Conservation (phyloP, 2,888 invertebrate species). For the Trissonchulus sp. region DNA sequence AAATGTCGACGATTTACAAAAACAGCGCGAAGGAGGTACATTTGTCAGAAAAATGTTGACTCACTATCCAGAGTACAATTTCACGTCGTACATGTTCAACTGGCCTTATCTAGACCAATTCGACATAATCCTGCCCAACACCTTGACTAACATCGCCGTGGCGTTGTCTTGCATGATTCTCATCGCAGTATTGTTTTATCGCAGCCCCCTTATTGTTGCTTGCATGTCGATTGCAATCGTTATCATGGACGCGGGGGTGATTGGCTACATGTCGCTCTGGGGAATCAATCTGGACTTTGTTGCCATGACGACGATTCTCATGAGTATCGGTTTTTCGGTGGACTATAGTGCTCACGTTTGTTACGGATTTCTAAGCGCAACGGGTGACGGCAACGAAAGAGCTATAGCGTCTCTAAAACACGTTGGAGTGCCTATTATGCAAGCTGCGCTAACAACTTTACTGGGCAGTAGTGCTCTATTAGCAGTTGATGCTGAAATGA, state of each 20-base stretch:
- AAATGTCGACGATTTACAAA: conserved; percentile 36
- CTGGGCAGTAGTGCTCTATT: no score
- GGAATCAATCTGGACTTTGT: conserved; percentile 72
- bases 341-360: conserved; percentile 92
- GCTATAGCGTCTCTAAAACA: no score
- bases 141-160: conserved; percentile 47
- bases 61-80: conserved; percentile 68
- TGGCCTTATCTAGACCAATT: conserved; percentile 80
- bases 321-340: conserved; percentile 94
- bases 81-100: conserved; percentile 86
- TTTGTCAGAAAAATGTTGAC: conserved; percentile 66
- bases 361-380: conserved; percentile 89
- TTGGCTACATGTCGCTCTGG: conserved; percentile 89
- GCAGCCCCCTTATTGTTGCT: conserved; percentile 77
- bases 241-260: conserved; percentile 84
- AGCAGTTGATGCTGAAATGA: no score
- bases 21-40: conserved; percentile 31
- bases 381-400: no score
- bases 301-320: conserved; percentile 89
- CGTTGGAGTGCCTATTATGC: no score
- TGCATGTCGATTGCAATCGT: conserved; percentile 93
- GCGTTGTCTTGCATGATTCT: conserved; percentile 74
- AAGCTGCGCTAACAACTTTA: no score
- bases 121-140: conserved; percentile 50
- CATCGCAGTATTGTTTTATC: conserved; percentile 85